Evolutionary conservation across 2,888 invertebrate species (phyloP), one percentile per base, ranked within the genome.

Genomic region (Steromphala cineraria): DNA sequence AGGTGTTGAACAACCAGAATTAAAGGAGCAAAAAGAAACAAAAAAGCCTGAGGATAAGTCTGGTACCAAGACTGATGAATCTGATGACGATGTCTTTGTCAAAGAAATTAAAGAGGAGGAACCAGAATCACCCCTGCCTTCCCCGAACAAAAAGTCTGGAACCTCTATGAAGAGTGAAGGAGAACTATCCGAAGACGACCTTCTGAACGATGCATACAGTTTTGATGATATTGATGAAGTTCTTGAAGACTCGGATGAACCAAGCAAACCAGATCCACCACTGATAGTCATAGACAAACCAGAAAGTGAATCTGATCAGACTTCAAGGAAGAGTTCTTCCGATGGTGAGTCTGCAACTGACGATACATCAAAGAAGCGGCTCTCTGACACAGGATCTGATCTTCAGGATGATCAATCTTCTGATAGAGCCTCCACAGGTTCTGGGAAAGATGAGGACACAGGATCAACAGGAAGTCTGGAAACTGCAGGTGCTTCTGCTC

Each of bases 151-250:
- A 17, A 36, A 78, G 21, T 36, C 31, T 15, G 55, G 19, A 28
- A 36, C 19, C 31, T 52, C 31, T 10, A 79, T 21, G 52, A 19
- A 31, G 53, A 67, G 36, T 17, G 78, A 79, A 21, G 53, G 31
- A 31, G 52, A 74, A 55, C 13, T 36, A 15, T 74, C 67, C 17
- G 53, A 79, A 19, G 67, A 78, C 40, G 75, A 55, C 62, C 52
- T 71, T 28, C 71, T 71, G 5, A 71, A 71, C 46, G 74, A 55
- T 75, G 78, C 53, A n/a, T 77, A 74, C 53, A 53, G 67, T 67
- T 77, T 62, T 75, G 80, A 80, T 78, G 82, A 75, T 62, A 78
- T 74, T 75, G 82, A 75, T 80, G 80, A 75, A 46, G 67, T 74
- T 53, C 40, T 55, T 4, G 76, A 56, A 53, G 52, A 53, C 15